These are phyloP conservation scores for Heliocidaris erythrogramma DNA, from an alignment of 35 echinoderm and acorn worm species.

Conservation along the genomic window DNA sequence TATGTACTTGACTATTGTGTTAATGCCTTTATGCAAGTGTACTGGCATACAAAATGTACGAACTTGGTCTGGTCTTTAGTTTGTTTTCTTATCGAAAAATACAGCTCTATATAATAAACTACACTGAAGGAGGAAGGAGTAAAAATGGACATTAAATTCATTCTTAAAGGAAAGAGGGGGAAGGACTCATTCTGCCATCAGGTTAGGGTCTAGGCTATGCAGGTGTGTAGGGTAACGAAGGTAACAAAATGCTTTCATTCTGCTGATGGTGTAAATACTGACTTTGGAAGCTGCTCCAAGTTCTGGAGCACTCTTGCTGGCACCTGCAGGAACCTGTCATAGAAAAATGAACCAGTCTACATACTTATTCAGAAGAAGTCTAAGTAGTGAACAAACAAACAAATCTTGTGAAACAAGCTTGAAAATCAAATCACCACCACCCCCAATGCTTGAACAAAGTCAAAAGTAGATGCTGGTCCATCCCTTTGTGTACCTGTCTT, in stretches of 20 bases:
- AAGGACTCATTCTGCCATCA: neutral
- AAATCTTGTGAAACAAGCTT: no score
- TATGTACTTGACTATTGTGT: no score
- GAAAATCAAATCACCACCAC: no score
- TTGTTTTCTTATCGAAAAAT: no score
- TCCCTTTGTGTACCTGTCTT: no score
- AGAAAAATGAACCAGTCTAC: neutral
- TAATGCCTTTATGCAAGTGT: no score
- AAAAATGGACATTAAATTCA: neutral
- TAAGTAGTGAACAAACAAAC: neutral
- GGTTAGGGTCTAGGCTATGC: neutral
- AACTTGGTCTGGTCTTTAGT: no score
- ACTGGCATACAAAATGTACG: no score
- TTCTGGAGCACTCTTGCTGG: neutral
- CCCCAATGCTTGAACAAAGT: no score
- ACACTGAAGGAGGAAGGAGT: neutral
- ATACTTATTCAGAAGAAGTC: neutral
- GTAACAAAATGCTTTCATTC: neutral
- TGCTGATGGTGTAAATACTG: neutral
- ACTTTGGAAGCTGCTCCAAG: neutral
- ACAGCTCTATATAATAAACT: no score
- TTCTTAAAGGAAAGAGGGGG: neutral
- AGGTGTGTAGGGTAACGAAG: neutral
- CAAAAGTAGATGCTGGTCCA: no score
- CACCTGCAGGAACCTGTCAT: neutral